phyloP scores from a whole-genome alignment of 2,888 invertebrate species.

The Epinotia brunnichana region DNA sequence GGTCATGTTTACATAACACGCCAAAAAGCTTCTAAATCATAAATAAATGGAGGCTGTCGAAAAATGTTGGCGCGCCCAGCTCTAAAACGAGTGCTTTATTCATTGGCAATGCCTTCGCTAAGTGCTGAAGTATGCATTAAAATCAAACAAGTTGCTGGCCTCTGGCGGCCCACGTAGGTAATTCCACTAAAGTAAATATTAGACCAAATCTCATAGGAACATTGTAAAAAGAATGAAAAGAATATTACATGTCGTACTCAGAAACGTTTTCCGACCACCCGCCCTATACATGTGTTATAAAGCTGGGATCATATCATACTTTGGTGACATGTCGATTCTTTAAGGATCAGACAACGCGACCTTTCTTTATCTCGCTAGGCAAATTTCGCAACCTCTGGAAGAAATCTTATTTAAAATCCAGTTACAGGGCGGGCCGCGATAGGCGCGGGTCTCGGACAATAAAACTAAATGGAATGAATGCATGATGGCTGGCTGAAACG shows the following conservation, averaged over 20 bases:
- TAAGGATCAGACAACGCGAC: slow-evolving; percentile 75
- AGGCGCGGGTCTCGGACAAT: slow-evolving; percentile 82
- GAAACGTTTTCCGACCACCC: slow-evolving; percentile 51
- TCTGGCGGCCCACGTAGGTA: slow-evolving; percentile 65
- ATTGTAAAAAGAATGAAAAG: slow-evolving; percentile 69
- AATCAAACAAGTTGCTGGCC: slow-evolving; percentile 76
- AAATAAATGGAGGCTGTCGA: not conserved
- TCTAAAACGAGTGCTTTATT: slow-evolving; percentile 43
- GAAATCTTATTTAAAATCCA: slow-evolving; percentile 84
- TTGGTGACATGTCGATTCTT: slow-evolving; percentile 71
- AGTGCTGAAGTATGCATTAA: slow-evolving; percentile 79
- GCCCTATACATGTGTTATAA: slow-evolving; percentile 65
- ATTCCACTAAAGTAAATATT: slow-evolving; percentile 80
- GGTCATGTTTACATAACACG: slow-evolving; percentile 2
- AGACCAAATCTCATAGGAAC: slow-evolving; percentile 72
- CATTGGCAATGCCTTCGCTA: slow-evolving; percentile 42
- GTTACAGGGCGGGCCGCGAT: slow-evolving; percentile 78
- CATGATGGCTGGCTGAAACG: slow-evolving; percentile 77
- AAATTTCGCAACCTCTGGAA: slow-evolving; percentile 77
- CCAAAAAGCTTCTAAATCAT: not conserved
- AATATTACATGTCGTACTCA: slow-evolving; percentile 64
- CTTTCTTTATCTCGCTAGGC: slow-evolving; percentile 81
- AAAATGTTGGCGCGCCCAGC: not conserved
- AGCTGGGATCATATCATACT: slow-evolving; percentile 74
- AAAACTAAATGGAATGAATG: slow-evolving; percentile 84